Evolutionary conservation across 2,888 invertebrate genomes (phyloP), one percentile per base, ranked within the genome.

Genomic region (Lottia scabra): DNA sequence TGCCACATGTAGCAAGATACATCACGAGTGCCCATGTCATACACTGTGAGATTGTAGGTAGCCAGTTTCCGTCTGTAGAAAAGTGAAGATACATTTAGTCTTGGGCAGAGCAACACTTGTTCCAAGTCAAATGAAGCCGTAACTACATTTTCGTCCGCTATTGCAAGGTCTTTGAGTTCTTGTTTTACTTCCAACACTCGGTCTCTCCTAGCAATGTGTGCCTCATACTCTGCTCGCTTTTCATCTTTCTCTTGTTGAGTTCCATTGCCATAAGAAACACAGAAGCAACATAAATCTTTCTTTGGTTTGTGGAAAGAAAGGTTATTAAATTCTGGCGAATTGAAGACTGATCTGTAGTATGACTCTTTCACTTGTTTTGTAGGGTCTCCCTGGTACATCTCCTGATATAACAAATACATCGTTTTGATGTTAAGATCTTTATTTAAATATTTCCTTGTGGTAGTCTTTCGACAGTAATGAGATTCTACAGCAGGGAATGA

Each of bases 1-100:
- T 66, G 38, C 66, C 66, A 48, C 48, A 65, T 38, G 19, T 43
- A 66, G 43, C 66, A 66, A 12, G 44, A n/a, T 15, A 44, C 66
- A 8, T 66, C 2, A 16, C 43, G 30, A 13, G 6, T 4, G 1
- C 30, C 12, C 2, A 43, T 16, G n/a, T 66, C 19, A 43, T 66
- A 66, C 16, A 66, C 43, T 30, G 15, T n/a, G 2, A 45, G 45
- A 5, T 66, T 30, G 15, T 38, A 66, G 12, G 44, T 44, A 19
- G 48, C 38, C 5, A 66, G 44, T 66, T 66, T 66, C 13, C 38
- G 66, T 43, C 66, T 15, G 66, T 66, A 66, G 43, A 43, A 66
- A 1, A 44, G 15, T 44, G 44, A 43, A 16, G 66, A 66, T 16
- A 66, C 66, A 43, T 43, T 19, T 2, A 43, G 15, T 16, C 16